Evolutionary conservation across 1,140 invertebrate species (phyloP), one percentile per base, ranked within the genome.

Genomic region (Papilio polytes): DNA sequence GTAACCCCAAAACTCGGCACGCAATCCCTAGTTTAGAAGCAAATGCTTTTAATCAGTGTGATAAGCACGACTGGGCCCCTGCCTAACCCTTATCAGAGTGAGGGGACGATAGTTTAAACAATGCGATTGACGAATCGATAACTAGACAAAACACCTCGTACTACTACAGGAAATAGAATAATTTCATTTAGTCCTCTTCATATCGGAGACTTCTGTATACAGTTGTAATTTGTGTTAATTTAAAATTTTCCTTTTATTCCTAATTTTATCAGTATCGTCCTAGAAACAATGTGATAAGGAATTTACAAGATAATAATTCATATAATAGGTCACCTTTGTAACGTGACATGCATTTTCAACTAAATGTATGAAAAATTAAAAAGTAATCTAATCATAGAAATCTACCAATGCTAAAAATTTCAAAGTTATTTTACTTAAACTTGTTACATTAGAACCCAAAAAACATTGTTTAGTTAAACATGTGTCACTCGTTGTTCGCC

Each of bases 41-140:
- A 88, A 91, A 92, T 94, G 86, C 88, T 89, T 93, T 93, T 94
- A 93, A 94, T 94, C 91, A 93, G 92, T 89, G 82, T 91, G 92
- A 93, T 94, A 92, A 91, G 84, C 53, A n/a, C 31, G 15, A 36
- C 10, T 41, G 77, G 74, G 74, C 78, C 81, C 85, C 86, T 86
- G 81, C 81, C 82, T 85, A 72, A 66, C 46, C 77, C 74, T 79
- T 81, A 78, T 78, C 77, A 78, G 77, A 48, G 22, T 26, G 74
- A 76, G 56, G 77, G 77, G 77, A 78, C 76, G 53, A 56, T 78
- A 20, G 56, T 56, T 78, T 78, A 63, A 63, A 63, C 77, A 78
- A 78, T 59, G 26, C 53, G 59, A 6, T 41, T 63, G 77, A 36
- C n/a, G 15, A 41, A 31, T 63, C 56, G 18, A 66, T 78, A 56